phyloP scores from a whole-genome alignment of 2,797 vertebrate genomes.

The Numenius phaeopus region DNA sequence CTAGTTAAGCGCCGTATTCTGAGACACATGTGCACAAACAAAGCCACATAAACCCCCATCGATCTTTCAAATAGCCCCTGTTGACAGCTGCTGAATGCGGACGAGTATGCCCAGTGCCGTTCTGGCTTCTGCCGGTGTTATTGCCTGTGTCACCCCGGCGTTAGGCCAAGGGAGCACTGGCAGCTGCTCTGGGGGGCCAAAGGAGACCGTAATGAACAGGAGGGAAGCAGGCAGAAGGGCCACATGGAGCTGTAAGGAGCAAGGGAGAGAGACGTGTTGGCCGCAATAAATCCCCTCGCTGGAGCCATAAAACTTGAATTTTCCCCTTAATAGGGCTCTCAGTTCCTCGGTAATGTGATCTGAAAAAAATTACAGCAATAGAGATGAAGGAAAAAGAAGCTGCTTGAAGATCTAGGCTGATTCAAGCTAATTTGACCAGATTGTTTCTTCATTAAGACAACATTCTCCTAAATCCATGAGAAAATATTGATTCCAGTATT shows the following conservation, averaged over 20 bases:
- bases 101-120: conserved; percentile 22
- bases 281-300: conserved; percentile 34
- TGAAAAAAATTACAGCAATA: neutral
- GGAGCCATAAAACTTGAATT: conserved; percentile 63
- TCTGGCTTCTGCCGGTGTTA: conserved; percentile 29
- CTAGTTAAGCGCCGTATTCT: neutral
- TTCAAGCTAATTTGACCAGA: neutral
- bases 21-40: conserved; percentile 45
- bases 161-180: conserved; percentile 62
- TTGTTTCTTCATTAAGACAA: conserved; percentile 9
- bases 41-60: conserved; percentile 30
- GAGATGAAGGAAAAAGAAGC: neutral
- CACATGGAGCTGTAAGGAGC: conserved; percentile 43
- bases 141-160: conserved; percentile 31
- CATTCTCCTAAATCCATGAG: neutral
- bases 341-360: conserved; percentile 45
- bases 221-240: conserved; percentile 44
- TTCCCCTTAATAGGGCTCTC: conserved; percentile 60
- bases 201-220: conserved; percentile 59
- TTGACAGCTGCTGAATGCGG: conserved; percentile 54
- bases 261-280: conserved; percentile 8
- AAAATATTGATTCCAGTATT: neutral
- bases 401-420: neutral
- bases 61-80: conserved; percentile 29
- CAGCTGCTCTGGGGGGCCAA: conserved; percentile 57